phyloP scores from a whole-genome alignment of 2,797 vertebrate species.

The Anguilla marmorata region DNA sequence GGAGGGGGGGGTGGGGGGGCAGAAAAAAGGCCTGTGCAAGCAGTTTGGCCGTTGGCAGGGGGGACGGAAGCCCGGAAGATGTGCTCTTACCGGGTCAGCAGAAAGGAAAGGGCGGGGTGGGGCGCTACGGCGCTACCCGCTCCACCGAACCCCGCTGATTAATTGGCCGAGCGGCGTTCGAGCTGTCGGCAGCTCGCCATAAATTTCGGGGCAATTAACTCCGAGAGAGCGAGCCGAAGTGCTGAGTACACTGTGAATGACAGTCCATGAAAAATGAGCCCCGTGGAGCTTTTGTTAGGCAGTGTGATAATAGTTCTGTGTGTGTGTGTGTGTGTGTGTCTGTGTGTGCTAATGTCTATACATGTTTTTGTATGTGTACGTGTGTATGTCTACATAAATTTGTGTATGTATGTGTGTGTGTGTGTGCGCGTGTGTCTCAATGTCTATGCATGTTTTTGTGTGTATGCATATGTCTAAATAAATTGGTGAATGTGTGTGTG shows the following conservation, averaged over 20 bases:
- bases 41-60: not conserved
- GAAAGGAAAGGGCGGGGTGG: constrained; percentile 16
- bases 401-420: constrained; percentile 5
- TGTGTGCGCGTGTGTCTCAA: not conserved
- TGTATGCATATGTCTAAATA: not conserved
- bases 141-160: constrained; percentile 28
- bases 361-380: too few species aligned
- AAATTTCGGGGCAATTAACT: constrained; percentile 15
- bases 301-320: not conserved
- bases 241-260: not conserved
- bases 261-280: not conserved
- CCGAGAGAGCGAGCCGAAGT: constrained; percentile 1
- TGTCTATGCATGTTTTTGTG: not conserved
- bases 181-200: not conserved
- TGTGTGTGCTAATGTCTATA: too few species aligned
- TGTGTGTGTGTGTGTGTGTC: not conserved
- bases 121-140: not conserved
- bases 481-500: not conserved
- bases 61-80: not conserved
- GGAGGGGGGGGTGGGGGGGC: not conserved
- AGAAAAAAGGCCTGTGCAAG: not conserved
- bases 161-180: constrained; percentile 10
- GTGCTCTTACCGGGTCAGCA: constrained; percentile 5
- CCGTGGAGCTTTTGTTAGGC: not conserved
- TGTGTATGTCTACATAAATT: not conserved